Evolutionary conservation across 53 echinoderm and acorn worm genomes (phyloP), one percentile per base, ranked within the genome.

Genomic region (Apostichopus leukothele): DNA sequence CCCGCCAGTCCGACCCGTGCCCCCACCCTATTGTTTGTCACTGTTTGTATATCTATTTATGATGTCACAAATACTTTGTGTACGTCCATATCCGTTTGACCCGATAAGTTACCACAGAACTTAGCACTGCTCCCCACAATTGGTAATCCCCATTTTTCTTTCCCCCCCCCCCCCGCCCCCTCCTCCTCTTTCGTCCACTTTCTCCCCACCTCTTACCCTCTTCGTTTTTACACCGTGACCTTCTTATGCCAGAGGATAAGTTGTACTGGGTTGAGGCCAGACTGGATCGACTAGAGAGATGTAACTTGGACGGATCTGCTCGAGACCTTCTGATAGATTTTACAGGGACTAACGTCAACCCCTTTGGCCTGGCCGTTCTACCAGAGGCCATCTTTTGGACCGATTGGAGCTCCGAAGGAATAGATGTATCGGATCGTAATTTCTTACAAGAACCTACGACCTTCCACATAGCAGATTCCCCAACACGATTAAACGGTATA

Each of bases 371-470:
- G 5, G 51, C 27, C 16, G 77, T 77, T 77, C 39, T 77, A 16
- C 50, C 50, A 26, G 52, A 39, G 50, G 77, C 77, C 4, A 77
- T 77, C 22, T 27, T 77, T 77, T 77, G 77, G 77, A 77, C 77
- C 18, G 77, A 77, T 16, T 25, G 51, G 77, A 9, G 50, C 50
- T 9, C 22, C 7, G 4, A 77, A 2, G 77, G 77, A 20, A 51
- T 77, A 51, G 22, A 27, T 10, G 39, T 77, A 3, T 16, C 39
- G 23, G 77, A 77, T 77, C 22, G 77, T 3, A 77, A 77, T 51
- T 8, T 27, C 27, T 3, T 13, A 16, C 6, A 25, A 16, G 77
- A 77, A 51, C 50, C 77, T 50, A 25, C 39, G 16, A 77, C 22
- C 0, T 18, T 77, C 21, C 2, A 77, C 52, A 39, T 77, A 39